Percentiles rank a stretch among this genome's conserved stretches.
Evolutionary conservation across 2,113 vertebrate genomes (phyloP).

Genomic region (Strix aluco): DNA sequence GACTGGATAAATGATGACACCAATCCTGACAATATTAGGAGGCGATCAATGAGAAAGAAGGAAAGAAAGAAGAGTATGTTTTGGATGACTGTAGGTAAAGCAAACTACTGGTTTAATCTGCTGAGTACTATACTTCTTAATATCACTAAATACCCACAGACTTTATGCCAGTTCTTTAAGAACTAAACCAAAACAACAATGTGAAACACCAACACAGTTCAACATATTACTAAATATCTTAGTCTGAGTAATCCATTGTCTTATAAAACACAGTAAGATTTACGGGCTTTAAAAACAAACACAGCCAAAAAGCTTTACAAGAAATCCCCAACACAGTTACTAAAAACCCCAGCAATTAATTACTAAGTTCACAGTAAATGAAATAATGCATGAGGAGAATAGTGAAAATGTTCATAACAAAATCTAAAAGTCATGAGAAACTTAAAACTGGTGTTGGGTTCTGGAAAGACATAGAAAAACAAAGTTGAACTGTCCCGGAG

Average conservation of each 20-base stretch:
- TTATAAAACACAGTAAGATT: conserved; percentile 10
- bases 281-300: conserved; percentile 10
- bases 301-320: conserved; percentile 12
- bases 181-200: neutral
- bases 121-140: neutral
- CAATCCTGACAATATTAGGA: conserved; percentile 37
- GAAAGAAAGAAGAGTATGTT: neutral
- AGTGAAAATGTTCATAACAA: conserved; percentile 7
- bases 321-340: neutral
- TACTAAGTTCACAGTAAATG: neutral
- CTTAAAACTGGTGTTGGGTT: neutral
- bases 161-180: neutral
- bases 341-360: neutral
- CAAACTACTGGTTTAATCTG: neutral
- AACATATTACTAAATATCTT: neutral
- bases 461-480: neutral
- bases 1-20: conserved; percentile 51
- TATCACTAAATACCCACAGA: neutral
- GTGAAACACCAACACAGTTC: neutral
- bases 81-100: neutral
- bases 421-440: neutral
- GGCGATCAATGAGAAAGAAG: conserved; percentile 11
- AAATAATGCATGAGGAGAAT: neutral
- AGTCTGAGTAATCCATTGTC: neutral
- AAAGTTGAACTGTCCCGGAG: neutral